A percentile compares a stretch with the other conserved stretches of the same genome.
Conservation (phyloP, 35 echinoderm and acorn worm genomes). For the Heliocidaris tuberculata region DNA sequence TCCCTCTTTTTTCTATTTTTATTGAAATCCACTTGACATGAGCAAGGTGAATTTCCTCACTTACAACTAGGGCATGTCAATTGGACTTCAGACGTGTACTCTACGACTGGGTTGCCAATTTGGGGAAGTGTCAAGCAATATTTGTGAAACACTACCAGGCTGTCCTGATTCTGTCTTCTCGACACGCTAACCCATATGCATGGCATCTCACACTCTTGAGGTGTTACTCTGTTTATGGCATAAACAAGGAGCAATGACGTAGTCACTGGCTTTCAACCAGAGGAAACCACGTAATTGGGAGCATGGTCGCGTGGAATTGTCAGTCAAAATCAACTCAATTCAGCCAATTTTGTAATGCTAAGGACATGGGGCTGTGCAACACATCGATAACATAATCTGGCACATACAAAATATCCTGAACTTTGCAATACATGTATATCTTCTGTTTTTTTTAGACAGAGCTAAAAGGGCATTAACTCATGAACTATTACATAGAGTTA, state of each 20-base stretch:
- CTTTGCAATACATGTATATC: not conserved
- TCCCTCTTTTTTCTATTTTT: no score
- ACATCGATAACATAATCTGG: not conserved
- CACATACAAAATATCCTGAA: not conserved
- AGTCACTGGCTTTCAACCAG: not conserved
- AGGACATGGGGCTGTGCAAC: conserved; percentile 2
- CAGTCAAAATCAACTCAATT: conserved; percentile 14
- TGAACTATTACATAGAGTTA: no score
- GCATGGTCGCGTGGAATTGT: conserved; percentile 17
- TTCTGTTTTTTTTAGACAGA: no score
- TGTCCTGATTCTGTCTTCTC: not conserved
- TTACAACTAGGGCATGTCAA: not conserved
- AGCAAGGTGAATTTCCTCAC: no score
- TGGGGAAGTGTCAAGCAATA: not conserved
- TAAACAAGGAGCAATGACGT: conserved; percentile 17
- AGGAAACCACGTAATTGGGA: conserved; percentile 28
- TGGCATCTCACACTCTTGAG: not conserved
- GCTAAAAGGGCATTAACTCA: no score
- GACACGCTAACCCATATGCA: not conserved
- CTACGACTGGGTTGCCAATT: not conserved
- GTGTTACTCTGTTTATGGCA: not conserved
- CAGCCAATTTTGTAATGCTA: conserved; percentile 17
- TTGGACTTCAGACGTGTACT: not conserved
- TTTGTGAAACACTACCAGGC: not conserved
- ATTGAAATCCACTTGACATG: no score